Evolutionary conservation across 2,113 vertebrate genomes (phyloP).

Genomic region (Gobiocypris rarus): DNA sequence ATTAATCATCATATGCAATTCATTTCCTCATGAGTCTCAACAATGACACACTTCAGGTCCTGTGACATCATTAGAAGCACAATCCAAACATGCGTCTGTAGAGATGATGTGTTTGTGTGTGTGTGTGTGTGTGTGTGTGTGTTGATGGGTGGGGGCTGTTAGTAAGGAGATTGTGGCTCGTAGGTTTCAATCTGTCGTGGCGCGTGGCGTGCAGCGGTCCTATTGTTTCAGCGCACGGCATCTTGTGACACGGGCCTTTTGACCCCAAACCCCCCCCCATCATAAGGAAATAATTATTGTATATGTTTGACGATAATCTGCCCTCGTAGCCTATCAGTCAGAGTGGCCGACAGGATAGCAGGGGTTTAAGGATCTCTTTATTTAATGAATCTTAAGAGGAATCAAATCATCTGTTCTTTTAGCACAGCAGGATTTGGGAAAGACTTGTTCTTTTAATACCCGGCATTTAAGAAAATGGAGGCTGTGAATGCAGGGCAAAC

Average conservation of each 20-base stretch:
- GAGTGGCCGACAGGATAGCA: slow-evolving; percentile 20
- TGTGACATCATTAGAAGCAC: no score
- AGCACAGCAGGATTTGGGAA: slow-evolving; percentile 26
- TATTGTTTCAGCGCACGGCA: slow-evolving; percentile 45
- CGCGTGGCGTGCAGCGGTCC: slow-evolving; percentile 29
- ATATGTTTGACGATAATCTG: slow-evolving; percentile 23
- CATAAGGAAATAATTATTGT: slow-evolving; percentile 50
- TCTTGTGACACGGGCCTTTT: slow-evolving; percentile 42
- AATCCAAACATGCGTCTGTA: no score
- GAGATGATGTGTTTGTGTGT: no score
- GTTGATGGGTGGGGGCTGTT: neutral
- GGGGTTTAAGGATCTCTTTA: slow-evolving; percentile 48
- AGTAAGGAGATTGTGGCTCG: slow-evolving; percentile 51
- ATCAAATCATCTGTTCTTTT: slow-evolving; percentile 47
- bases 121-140: no score
- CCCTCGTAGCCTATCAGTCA: slow-evolving; percentile 18
- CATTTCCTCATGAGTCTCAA: no score
- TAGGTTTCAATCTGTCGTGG: slow-evolving; percentile 47
- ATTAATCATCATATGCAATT: no score
- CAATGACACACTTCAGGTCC: no score
- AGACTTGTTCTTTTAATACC: slow-evolving; percentile 1
- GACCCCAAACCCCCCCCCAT: neutral
- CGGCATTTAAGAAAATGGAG: slow-evolving; percentile 39
- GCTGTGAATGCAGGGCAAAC: slow-evolving; percentile 36
- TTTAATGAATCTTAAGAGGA: slow-evolving; percentile 55